These are phyloP conservation scores for Lasaia peninsularis DNA, from an alignment of 1,140 invertebrate genomes.

Conservation along the genomic window DNA sequence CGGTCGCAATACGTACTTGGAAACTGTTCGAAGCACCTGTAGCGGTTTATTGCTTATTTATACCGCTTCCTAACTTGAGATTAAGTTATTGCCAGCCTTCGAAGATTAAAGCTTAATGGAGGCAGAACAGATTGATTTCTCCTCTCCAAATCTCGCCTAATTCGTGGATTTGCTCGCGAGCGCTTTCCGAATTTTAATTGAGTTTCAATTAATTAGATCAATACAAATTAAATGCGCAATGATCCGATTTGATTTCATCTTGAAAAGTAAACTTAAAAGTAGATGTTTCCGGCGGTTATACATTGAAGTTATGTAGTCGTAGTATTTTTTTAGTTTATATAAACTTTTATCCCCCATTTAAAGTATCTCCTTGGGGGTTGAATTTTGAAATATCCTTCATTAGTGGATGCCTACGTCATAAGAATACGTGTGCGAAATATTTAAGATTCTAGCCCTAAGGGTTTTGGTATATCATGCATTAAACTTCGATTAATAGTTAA, in stretches of 20 bases:
- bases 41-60: conserved; percentile 71
- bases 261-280: no score
- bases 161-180: conserved; percentile 36
- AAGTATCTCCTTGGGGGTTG: no score
- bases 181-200: conserved; percentile 42
- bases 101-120: conserved; percentile 72
- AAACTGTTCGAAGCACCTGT: conserved; percentile 55
- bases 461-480: no score
- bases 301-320: no score
- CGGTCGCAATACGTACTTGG: conserved; percentile 31
- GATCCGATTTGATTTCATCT: background rate
- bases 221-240: background rate
- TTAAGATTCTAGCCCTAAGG: no score
- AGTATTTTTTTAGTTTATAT: no score
- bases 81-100: conserved; percentile 72
- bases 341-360: no score
- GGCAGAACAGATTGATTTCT: conserved; percentile 68
- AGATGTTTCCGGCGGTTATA: no score
- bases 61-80: conserved; percentile 61
- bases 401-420: no score
- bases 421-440: no score
- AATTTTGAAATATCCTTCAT: no score
- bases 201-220: background rate
- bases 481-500: no score
- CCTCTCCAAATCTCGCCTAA: conserved; percentile 51